Percentiles rank a stretch among this genome's conserved stretches.
These are phyloP conservation scores for Lysiphlebus fabarum DNA, from an alignment of 1,140 invertebrate genomes.

Conservation along the genomic window DNA sequence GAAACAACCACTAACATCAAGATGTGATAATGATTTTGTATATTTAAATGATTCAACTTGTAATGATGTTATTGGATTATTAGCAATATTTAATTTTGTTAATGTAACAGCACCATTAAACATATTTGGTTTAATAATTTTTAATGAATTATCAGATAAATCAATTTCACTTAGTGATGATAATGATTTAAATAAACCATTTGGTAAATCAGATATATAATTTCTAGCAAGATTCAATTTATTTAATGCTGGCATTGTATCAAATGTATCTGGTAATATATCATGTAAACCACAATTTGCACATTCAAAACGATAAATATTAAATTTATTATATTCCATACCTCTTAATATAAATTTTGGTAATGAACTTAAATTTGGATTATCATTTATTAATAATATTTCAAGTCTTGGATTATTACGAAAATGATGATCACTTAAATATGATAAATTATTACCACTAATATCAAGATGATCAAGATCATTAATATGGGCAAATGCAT, in stretches of 20 bases:
- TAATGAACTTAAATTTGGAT: conserved; percentile 61
- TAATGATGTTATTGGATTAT: conserved; percentile 65
- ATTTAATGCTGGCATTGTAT: conserved; percentile 64
- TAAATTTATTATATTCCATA: conserved; percentile 44
- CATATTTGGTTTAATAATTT: conserved; percentile 57
- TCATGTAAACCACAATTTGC: conserved; percentile 65
- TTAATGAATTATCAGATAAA: conserved; percentile 66
- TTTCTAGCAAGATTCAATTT: conserved; percentile 65
- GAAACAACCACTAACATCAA: conserved; percentile 67
- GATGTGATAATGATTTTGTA: conserved; percentile 54
- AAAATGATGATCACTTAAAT: conserved; percentile 63
- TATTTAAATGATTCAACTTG: conserved; percentile 65
- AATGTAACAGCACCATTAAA: conserved; percentile 60
- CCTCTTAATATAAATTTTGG: conserved; percentile 51
- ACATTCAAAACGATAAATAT: conserved; percentile 65
- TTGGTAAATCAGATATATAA: conserved; percentile 37
- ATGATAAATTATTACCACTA: conserved; percentile 65
- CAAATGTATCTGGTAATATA: conserved; percentile 61
- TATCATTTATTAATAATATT: conserved; percentile 65
- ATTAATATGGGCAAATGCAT: conserved; percentile 62
- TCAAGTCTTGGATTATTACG: conserved; percentile 65
- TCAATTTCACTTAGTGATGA: conserved; percentile 64
- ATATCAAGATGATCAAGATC: conserved; percentile 65
- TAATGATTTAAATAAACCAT: conserved; percentile 52
- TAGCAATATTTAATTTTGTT: conserved; percentile 65